Base-by-base conservation (phyloP, 2,113 vertebrate genomes). In the Lepisosteus osseus region DNA sequence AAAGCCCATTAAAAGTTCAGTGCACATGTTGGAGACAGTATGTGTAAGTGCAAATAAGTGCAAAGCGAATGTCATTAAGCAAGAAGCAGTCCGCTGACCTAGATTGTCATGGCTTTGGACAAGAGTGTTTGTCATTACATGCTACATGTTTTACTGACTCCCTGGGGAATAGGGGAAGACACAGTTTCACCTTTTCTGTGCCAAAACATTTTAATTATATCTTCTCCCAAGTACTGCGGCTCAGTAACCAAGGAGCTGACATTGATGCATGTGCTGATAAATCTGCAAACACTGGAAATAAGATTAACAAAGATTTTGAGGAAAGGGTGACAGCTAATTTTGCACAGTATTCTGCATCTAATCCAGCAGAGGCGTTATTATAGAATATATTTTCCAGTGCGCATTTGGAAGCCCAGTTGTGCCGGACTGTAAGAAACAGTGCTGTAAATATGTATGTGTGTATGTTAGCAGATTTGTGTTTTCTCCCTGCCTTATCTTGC, bases 131-230 rank as follows among this genome's bases (percentile, higher is more conserved):
- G 93, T 95, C 95, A 94, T 93, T 94, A 90, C 89, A 86, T 87
- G 84, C 89, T 94, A 91, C 86, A 90, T 93, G 89, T 92, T 92
- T 90, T 90, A 87, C 87, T 81, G 91, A 92, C 88, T 95, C 94
- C 92, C 90, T 74, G 87, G 92, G 95, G 88, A 88, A 86, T 81
- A 85, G 87, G 85, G 83, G 89, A 95, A 95, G 95, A 95, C 92
- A 92, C 88, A 90, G 88, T 92, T 94, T 96, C 93, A 95, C 95
- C 93, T 95, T 94, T 93, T 93, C 92, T 92, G 89, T 93, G 94
- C 94, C 95, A 96, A 97, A 99, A 99, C 95, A 96, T 97, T 98
- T 99, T 98, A 98, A 99, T 99, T 98, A 97, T 97, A 98, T 98
- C 96, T 98, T 94, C 96, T 96, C 93, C 93, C 93, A 95, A 95